Conservation (phyloP, 2,113 vertebrate species). For the Myotis yumanensis region DNA sequence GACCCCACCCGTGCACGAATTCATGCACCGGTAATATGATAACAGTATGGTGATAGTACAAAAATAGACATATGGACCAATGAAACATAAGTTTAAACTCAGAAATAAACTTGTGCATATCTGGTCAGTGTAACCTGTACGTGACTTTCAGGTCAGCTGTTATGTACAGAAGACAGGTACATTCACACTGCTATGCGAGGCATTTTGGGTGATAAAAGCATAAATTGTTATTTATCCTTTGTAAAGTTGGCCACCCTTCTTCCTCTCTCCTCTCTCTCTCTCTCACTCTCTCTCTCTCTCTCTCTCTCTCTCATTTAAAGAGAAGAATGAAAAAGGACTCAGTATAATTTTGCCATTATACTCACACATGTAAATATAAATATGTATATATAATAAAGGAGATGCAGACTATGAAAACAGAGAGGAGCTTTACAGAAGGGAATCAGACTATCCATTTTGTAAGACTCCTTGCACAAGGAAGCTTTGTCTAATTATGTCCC, state of each 20-base stretch:
- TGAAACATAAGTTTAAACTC: not conserved
- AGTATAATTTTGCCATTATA: not conserved
- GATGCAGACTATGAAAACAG: not conserved
- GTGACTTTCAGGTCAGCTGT: not conserved
- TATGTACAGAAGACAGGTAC: not conserved
- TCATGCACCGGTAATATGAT: too few species aligned
- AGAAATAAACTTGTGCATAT: not conserved
- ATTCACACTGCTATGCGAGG: not conserved
- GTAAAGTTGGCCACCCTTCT: too few species aligned
- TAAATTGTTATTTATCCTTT: not conserved
- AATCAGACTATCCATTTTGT: not conserved
- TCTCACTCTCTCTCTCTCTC: rapidly evolving
- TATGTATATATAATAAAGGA: not conserved
- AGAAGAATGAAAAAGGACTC: not conserved
- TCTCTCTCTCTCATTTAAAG: not conserved
- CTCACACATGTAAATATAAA: not conserved
- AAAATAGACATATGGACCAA: not conserved
- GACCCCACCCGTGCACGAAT: too few species aligned
- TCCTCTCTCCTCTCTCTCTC: too few species aligned
- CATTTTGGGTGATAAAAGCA: not conserved
- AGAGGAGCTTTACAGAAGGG: not conserved
- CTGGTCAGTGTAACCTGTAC: not conserved
- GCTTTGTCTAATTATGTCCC: not conserved
- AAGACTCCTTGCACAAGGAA: not conserved
- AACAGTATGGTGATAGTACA: not conserved